Conservation (phyloP, 2,888 invertebrate species). For the Protonemura montana region DNA sequence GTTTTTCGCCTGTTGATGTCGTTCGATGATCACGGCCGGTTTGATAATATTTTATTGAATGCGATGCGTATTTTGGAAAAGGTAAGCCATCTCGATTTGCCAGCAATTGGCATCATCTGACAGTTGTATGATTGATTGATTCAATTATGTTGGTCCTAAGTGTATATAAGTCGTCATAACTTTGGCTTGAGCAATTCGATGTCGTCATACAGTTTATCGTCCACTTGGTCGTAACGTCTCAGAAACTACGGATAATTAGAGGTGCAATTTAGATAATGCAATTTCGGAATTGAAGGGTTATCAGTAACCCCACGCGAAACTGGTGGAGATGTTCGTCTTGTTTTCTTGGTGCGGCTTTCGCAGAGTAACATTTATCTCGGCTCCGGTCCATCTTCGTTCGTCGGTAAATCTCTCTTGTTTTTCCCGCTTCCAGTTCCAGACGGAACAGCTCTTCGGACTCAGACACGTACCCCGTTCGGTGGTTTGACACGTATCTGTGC, state of each 20-base stretch:
- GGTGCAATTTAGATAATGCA: neutral
- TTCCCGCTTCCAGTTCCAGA: neutral
- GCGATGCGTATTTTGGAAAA: neutral
- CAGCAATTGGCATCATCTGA: neutral
- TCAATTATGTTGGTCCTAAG: neutral
- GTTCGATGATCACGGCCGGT: neutral
- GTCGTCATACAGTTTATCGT: neutral
- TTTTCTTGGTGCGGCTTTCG: neutral
- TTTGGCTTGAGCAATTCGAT: neutral
- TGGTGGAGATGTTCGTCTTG: neutral
- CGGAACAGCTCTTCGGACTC: neutral
- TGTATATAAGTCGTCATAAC: neutral
- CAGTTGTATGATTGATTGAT: neutral
- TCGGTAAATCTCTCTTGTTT: neutral
- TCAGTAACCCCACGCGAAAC: neutral
- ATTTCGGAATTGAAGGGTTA: neutral
- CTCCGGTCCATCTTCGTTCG: neutral
- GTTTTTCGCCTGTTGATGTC: neutral
- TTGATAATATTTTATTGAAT: neutral
- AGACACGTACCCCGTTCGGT: neutral
- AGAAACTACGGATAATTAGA: neutral
- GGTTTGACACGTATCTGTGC: neutral
- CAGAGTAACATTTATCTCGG: neutral
- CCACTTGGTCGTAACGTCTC: neutral
- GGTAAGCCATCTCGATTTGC: neutral